phyloP scores from a whole-genome alignment of 2,888 invertebrate genomes.

The Phyto melanocephala region DNA sequence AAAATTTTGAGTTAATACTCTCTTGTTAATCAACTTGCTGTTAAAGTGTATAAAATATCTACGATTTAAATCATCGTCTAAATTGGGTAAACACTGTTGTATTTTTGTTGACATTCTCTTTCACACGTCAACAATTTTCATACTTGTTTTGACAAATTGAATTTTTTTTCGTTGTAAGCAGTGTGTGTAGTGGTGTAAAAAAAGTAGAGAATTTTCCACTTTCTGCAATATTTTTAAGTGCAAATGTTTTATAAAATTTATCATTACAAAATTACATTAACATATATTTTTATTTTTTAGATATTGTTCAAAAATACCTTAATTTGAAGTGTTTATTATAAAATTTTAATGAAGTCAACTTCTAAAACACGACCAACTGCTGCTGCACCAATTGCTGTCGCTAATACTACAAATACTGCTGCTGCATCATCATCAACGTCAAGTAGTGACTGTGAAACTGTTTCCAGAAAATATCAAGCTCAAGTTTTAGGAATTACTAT shows the following conservation, averaged over 20 bases:
- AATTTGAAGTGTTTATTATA: constrained; percentile 35
- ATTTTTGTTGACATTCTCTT: constrained; percentile 15
- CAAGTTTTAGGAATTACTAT: constrained; percentile 63
- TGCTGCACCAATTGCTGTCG: constrained; percentile 47
- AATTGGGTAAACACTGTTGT: constrained; percentile 37
- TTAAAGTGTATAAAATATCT: too few relatives aligned
- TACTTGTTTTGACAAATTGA: constrained; percentile 33
- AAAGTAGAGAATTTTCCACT: constrained; percentile 38
- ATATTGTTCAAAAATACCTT: constrained; percentile 36
- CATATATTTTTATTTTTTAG: too few relatives aligned
- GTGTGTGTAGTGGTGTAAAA: constrained; percentile 19
- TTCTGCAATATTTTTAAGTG: constrained; percentile 39
- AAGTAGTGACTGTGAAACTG: constrained; percentile 41
- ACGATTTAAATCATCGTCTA: too few relatives aligned
- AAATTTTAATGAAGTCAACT: constrained; percentile 57
- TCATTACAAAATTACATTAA: too few relatives aligned
- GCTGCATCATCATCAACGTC: constrained; percentile 7
- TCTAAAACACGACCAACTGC: constrained; percentile 49
- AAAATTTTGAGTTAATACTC: too few relatives aligned
- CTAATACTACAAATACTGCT: constrained; percentile 21
- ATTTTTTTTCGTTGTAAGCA: constrained; percentile 2
- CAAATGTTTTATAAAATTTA: too few relatives aligned
- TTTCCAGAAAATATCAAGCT: constrained; percentile 57
- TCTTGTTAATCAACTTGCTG: too few relatives aligned
- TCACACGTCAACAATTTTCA: constrained; percentile 67